Evolutionary conservation across 2,888 invertebrate genomes (phyloP).

Genomic region (Tachina lurida): DNA sequence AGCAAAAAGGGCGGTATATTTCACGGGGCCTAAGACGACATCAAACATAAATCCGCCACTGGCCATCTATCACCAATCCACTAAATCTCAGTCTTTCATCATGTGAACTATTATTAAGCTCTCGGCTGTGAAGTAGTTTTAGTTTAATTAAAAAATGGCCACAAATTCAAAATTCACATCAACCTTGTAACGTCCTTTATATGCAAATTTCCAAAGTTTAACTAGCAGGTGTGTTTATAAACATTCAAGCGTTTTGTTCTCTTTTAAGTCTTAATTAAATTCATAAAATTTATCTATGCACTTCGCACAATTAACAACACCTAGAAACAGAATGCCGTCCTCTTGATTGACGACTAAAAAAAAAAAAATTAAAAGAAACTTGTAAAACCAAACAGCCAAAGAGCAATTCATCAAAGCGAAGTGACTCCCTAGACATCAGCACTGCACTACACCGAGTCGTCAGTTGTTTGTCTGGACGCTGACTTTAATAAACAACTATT

Average conservation of each 20-base stretch:
- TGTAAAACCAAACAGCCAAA: neutral
- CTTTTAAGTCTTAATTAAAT: neutral
- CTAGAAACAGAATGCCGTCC: neutral
- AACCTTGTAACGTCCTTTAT: too few relatives aligned
- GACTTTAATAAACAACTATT: slow-evolving; percentile 26
- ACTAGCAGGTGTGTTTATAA: neutral
- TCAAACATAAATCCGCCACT: too few relatives aligned
- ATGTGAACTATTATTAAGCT: too few relatives aligned
- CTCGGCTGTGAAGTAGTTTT: too few relatives aligned
- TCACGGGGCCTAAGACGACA: too few relatives aligned
- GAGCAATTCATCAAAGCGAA: slow-evolving; percentile 21
- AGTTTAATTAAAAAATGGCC: too few relatives aligned
- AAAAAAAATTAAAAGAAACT: neutral
- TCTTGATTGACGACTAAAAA: neutral
- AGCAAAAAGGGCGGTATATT: too few relatives aligned
- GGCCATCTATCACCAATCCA: too few relatives aligned
- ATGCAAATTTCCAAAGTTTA: neutral
- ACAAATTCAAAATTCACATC: too few relatives aligned
- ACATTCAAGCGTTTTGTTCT: neutral
- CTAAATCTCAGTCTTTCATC: too few relatives aligned
- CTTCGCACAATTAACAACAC: neutral
- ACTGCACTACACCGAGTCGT: neutral
- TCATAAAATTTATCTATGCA: neutral
- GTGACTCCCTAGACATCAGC: slow-evolving; percentile 30
- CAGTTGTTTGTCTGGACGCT: neutral